A percentile compares a stretch with the other conserved stretches of the same genome.
Evolutionary conservation across 2,888 invertebrate genomes (phyloP).

Genomic region (Cosmia trapezina): DNA sequence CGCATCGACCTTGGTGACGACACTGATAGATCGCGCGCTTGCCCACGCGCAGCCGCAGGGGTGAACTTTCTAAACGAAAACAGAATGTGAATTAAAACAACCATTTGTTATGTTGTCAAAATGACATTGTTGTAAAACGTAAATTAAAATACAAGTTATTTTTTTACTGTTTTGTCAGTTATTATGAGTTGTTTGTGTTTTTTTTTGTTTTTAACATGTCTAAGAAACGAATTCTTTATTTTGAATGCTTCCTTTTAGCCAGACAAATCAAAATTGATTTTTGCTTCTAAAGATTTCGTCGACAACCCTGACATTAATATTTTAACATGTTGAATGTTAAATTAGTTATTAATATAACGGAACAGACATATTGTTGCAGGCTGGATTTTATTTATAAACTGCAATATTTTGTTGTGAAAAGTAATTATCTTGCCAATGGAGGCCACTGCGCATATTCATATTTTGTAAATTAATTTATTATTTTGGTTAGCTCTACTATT

Average conservation of each 20-base stretch:
- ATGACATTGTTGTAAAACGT: slow-evolving; percentile 49
- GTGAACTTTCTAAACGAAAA: slow-evolving; percentile 53
- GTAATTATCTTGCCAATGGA: slow-evolving; percentile 34
- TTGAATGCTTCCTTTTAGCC: slow-evolving; percentile 7
- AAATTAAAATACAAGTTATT: slow-evolving; percentile 32
- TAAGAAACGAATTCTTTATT: slow-evolving; percentile 3
- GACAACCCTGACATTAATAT: slow-evolving; percentile 45
- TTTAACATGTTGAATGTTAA: slow-evolving; percentile 30
- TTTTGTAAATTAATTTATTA: slow-evolving; percentile 40
- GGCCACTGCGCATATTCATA: slow-evolving; percentile 29
- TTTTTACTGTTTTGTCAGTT: slow-evolving; percentile 21
- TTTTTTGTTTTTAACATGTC: not conserved
- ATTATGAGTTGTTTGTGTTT: slow-evolving; percentile 16
- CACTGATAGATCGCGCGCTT: slow-evolving; percentile 79
- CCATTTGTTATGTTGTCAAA: slow-evolving; percentile 61
- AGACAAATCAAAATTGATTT: not conserved
- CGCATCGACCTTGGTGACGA: slow-evolving; percentile 83
- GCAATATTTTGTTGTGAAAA: slow-evolving; percentile 45
- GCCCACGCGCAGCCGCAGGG: slow-evolving; percentile 59
- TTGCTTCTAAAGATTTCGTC: not conserved
- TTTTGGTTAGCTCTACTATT: slow-evolving; percentile 17
- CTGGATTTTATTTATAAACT: slow-evolving; percentile 47
- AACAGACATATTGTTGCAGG: slow-evolving; percentile 42
- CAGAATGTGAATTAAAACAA: slow-evolving; percentile 55
- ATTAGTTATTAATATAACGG: slow-evolving; percentile 47